A percentile compares a stretch with the other conserved stretches of the same genome.
phyloP scores from a whole-genome alignment of 2,797 vertebrate genomes.

The Pantherophis vulpinus region DNA sequence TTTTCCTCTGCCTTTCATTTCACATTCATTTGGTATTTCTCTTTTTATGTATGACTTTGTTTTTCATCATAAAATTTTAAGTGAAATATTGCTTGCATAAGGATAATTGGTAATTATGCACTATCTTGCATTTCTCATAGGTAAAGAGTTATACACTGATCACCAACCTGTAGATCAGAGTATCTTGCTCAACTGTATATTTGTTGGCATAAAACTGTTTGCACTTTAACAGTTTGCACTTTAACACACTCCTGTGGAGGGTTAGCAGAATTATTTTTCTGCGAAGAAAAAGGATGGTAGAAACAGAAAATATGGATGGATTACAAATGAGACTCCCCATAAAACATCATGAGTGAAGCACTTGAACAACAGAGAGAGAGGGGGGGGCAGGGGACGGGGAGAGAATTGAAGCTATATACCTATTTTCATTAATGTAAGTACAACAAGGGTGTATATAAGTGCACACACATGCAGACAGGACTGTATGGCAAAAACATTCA shows the following conservation, averaged over 20 bases:
- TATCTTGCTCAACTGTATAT: background rate
- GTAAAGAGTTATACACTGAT: background rate
- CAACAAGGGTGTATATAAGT: background rate
- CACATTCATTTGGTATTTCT: background rate
- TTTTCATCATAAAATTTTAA: background rate
- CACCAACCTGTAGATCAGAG: background rate
- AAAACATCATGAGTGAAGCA: background rate
- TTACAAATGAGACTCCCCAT: background rate
- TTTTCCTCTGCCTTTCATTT: background rate
- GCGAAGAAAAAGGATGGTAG: background rate
- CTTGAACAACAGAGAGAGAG: background rate
- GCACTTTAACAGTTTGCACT: background rate
- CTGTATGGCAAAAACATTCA: background rate
- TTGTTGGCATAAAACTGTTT: background rate
- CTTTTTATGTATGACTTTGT: background rate
- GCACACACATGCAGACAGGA: background rate
- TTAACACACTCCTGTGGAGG: background rate
- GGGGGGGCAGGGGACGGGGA: rapidly evolving
- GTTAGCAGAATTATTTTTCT: background rate
- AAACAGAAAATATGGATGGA: background rate
- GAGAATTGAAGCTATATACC: background rate
- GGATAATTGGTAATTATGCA: background rate
- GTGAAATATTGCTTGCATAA: background rate
- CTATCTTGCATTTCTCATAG: background rate
- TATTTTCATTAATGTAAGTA: background rate